Conservation (phyloP, 2,888 invertebrate genomes). For the Acanthosepion esculentum region DNA sequence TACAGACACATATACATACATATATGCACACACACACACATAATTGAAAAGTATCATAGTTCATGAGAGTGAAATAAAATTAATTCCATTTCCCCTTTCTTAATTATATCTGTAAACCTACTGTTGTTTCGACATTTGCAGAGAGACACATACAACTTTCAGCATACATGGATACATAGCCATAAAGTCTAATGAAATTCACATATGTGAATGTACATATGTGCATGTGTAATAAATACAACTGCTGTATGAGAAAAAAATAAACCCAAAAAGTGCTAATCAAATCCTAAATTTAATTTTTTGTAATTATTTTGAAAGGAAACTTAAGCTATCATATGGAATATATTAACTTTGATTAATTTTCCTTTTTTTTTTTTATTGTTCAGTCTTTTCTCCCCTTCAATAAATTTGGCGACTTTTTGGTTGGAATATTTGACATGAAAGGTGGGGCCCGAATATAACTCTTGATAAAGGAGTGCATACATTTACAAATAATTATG, state of each 20-base stretch:
- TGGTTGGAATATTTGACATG: background rate
- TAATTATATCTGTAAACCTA: no score
- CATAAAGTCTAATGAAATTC: no score
- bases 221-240: background rate
- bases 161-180: no score
- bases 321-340: background rate
- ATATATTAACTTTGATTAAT: background rate
- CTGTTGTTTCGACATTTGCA: no score
- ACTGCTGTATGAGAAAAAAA: background rate
- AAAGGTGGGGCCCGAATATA: background rate
- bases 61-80: no score
- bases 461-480: background rate
- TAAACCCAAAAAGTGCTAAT: background rate
- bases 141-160: no score
- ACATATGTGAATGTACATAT: background rate
- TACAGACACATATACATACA: no score
- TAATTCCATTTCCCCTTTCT: no score
- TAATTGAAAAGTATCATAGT: no score
- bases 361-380: background rate
- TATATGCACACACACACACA: no score
- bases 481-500: background rate
- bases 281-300: background rate
- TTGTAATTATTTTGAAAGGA: background rate
- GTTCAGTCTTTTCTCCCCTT: background rate
- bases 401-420: background rate